Conservation (phyloP, 1,140 invertebrate species). For the Aphelenchoides besseyi region DNA sequence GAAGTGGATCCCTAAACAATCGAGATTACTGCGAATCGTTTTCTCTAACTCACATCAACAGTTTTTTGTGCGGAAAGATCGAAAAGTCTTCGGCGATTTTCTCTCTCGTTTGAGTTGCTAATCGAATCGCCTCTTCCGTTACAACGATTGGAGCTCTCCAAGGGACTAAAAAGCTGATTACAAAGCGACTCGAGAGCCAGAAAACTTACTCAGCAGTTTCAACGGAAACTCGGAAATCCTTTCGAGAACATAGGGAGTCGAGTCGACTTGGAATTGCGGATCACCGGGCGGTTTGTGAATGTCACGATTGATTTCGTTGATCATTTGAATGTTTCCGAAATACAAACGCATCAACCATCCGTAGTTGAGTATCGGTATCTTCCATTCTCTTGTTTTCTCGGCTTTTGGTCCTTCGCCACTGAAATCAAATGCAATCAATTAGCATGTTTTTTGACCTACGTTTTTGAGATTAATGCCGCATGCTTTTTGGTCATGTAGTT, state of each 20-base stretch:
- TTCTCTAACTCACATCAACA: constrained; percentile 30
- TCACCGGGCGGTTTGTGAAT: constrained; percentile 9
- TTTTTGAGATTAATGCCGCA: constrained; percentile 19
- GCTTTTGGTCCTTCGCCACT: constrained; percentile 82
- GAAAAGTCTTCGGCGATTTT: constrained; percentile 20
- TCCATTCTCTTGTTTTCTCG: constrained; percentile 82
- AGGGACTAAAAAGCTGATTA: constrained; percentile 23
- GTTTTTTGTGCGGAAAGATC: constrained; percentile 32
- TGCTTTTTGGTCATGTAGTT: constrained; percentile 16
- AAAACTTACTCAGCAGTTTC: constrained; percentile 34
- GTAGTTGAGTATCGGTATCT: constrained; percentile 78
- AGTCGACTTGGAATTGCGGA: neutral
- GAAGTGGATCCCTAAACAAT: constrained; percentile 13
- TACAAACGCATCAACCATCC: constrained; percentile 89
- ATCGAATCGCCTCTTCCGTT: constrained; percentile 28
- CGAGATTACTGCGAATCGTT: constrained; percentile 19
- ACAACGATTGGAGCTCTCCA: constrained; percentile 31
- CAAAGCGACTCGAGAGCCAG: neutral
- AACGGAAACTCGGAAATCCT: constrained; percentile 29
- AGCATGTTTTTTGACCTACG: neutral
- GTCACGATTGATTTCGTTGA: constrained; percentile 20
- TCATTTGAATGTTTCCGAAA: constrained; percentile 68
- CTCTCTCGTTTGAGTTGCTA: constrained; percentile 18
- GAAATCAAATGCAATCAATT: constrained; percentile 35
- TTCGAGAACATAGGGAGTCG: constrained; percentile 15